Evolutionary conservation across 53 echinoderm and acorn worm species (phyloP).

Genomic region (Apostichopus leukothele): DNA sequence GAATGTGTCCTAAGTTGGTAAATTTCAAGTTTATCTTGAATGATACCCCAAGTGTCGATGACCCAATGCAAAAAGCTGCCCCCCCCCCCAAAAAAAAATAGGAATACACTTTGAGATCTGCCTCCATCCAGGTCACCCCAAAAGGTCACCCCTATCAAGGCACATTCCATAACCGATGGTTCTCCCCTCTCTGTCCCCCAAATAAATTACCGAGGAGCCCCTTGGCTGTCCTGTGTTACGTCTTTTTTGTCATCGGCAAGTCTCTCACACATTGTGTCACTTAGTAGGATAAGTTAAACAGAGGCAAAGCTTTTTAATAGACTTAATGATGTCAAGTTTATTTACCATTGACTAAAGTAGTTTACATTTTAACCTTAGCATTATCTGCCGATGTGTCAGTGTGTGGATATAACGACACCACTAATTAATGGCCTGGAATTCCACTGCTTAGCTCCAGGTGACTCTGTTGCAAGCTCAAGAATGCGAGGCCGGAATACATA

Average conservation of each 20-base stretch:
- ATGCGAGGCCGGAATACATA: background rate
- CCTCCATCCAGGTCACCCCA: background rate
- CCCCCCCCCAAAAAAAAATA: no score
- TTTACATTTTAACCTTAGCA: background rate
- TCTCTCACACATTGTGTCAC: slow-evolving; percentile 1
- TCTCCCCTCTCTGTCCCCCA: background rate
- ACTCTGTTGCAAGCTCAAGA: background rate
- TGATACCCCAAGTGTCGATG: no score
- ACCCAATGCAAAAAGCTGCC: no score
- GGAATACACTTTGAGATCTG: background rate
- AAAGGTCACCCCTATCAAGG: background rate
- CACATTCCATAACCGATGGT: background rate
- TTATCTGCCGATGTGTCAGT: slow-evolving; percentile 1
- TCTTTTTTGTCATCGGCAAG: background rate
- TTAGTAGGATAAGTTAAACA: slow-evolving; percentile 1
- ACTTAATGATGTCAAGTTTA: slow-evolving; percentile 24
- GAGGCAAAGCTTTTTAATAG: slow-evolving; percentile 10
- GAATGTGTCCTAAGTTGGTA: no score
- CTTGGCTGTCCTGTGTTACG: background rate
- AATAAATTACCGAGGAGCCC: background rate
- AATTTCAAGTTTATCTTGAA: no score
- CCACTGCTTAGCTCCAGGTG: slow-evolving; percentile 20
- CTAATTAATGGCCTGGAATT: slow-evolving; percentile 34
- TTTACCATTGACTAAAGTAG: background rate
- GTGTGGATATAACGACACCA: background rate